Evolutionary conservation across 2,797 vertebrate genomes (phyloP).

Genomic region (Enteromius fasciolatus): DNA sequence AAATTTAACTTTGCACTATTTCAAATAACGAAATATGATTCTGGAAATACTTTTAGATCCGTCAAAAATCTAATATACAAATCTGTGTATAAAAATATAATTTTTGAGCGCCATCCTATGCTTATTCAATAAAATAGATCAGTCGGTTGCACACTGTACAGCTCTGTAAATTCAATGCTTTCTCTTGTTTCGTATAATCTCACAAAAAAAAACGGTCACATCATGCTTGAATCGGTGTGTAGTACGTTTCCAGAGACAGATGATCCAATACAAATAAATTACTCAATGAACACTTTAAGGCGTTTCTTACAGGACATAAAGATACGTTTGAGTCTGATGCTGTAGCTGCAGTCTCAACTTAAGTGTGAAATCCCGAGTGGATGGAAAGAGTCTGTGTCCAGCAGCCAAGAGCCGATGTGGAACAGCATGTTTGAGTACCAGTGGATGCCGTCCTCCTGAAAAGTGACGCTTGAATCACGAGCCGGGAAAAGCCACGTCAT

Average conservation of each 20-base stretch:
- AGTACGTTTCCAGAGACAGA: slow-evolving; percentile 68
- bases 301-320: slow-evolving; percentile 52
- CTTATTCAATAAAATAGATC: slow-evolving; percentile 62
- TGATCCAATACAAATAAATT: slow-evolving; percentile 84
- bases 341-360: slow-evolving; percentile 73
- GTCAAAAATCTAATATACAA: slow-evolving; percentile 87
- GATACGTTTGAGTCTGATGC: slow-evolving; percentile 52
- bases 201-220: slow-evolving; percentile 67
- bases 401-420: slow-evolving; percentile 81
- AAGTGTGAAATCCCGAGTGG: slow-evolving; percentile 78
- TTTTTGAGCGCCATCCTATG: slow-evolving; percentile 78
- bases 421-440: slow-evolving; percentile 87
- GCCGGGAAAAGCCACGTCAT: slow-evolving; percentile 66
- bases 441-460: slow-evolving; percentile 76
- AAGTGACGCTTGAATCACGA: slow-evolving; percentile 46
- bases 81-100: slow-evolving; percentile 94
- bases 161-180: slow-evolving; percentile 70
- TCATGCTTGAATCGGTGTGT: slow-evolving; percentile 73
- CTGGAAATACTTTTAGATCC: slow-evolving; percentile 77
- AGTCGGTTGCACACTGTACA: slow-evolving; percentile 48
- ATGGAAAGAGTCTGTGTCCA: slow-evolving; percentile 83
- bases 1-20: slow-evolving; percentile 86
- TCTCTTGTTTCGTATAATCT: slow-evolving; percentile 31
- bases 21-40: slow-evolving; percentile 85
- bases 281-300: slow-evolving; percentile 75